These are phyloP conservation scores for Epizoanthus stellaris DNA, from an alignment of 92 coral and sea anemone species.

Conservation along the genomic window DNA sequence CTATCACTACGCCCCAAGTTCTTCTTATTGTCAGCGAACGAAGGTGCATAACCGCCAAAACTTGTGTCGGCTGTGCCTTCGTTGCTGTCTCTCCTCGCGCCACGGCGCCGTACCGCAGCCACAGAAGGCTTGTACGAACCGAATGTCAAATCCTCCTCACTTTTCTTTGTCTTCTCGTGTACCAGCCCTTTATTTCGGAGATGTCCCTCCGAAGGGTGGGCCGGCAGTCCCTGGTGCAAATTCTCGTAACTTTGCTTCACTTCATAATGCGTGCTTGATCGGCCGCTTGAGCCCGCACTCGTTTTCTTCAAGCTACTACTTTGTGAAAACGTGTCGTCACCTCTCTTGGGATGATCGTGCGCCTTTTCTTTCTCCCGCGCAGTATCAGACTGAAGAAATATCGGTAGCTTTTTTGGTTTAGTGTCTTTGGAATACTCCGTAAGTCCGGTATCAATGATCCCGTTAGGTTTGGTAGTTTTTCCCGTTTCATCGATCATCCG, in stretches of 20 bases:
- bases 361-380: slow-evolving; percentile 47
- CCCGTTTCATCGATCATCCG: slow-evolving; percentile 62
- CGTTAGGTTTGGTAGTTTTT: slow-evolving; percentile 48
- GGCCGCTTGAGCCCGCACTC: slow-evolving; percentile 67
- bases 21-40: slow-evolving; percentile 58
- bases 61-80: slow-evolving; percentile 41
- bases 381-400: slow-evolving; percentile 71
- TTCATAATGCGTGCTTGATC: slow-evolving; percentile 64
- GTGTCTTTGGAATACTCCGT: slow-evolving; percentile 36
- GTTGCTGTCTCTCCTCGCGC: slow-evolving; percentile 47
- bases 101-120: slow-evolving; percentile 23
- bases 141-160: slow-evolving; percentile 72
- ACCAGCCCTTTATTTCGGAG: slow-evolving; percentile 49
- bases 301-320: slow-evolving; percentile 59
- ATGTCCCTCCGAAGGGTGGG: slow-evolving; percentile 82
- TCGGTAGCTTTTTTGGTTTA: slow-evolving; percentile 79
- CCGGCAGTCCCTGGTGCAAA: slow-evolving; percentile 94
- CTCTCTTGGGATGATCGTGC: slow-evolving; percentile 30
- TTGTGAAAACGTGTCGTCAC: slow-evolving; percentile 64
- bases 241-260: slow-evolving; percentile 90
- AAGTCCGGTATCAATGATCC: slow-evolving; percentile 41
- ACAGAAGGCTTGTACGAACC: slow-evolving; percentile 88
- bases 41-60: slow-evolving; percentile 73
- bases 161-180: slow-evolving; percentile 44
- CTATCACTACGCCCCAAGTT: slow-evolving; percentile 57